phyloP scores from a whole-genome alignment of 1,140 invertebrate genomes.

The Paraescarpia echinospica region DNA sequence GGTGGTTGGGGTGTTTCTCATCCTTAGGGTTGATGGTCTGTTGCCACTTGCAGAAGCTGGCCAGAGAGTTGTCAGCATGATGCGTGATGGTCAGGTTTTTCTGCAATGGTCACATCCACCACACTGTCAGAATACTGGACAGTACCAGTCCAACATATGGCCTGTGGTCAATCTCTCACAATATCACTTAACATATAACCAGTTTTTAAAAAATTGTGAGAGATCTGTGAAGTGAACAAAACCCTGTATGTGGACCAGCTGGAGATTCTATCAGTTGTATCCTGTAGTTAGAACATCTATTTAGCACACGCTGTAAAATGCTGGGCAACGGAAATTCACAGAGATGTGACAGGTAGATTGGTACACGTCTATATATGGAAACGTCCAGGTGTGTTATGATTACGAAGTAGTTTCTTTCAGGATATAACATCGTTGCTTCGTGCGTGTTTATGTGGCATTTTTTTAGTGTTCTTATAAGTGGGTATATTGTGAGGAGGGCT shows the following conservation, averaged over 20 bases:
- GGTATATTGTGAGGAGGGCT: neutral
- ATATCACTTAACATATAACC: too few relatives aligned
- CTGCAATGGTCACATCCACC: constrained; percentile 45
- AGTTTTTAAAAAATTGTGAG: neutral
- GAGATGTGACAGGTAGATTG: neutral
- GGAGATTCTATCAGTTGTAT: neutral
- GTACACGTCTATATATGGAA: neutral
- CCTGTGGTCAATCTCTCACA: neutral
- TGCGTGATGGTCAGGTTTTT: constrained; percentile 74
- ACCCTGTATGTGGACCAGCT: neutral
- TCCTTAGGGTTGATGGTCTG: constrained; percentile 74
- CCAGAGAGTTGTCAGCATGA: constrained; percentile 79
- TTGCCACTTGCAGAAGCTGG: constrained; percentile 87
- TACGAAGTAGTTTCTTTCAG: neutral
- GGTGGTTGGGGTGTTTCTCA: constrained; percentile 83
- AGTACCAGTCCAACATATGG: neutral
- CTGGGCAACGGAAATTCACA: neutral
- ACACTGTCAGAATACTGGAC: neutral
- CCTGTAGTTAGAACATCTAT: neutral
- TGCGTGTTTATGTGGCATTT: neutral
- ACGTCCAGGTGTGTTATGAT: neutral
- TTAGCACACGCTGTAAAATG: neutral
- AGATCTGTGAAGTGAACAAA: neutral
- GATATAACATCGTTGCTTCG: neutral
- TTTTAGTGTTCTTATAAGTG: neutral